Percentiles rank a stretch among this genome's conserved stretches.
phyloP scores from a whole-genome alignment of 2,797 vertebrate species.

The Alexandromys oeconomus region DNA sequence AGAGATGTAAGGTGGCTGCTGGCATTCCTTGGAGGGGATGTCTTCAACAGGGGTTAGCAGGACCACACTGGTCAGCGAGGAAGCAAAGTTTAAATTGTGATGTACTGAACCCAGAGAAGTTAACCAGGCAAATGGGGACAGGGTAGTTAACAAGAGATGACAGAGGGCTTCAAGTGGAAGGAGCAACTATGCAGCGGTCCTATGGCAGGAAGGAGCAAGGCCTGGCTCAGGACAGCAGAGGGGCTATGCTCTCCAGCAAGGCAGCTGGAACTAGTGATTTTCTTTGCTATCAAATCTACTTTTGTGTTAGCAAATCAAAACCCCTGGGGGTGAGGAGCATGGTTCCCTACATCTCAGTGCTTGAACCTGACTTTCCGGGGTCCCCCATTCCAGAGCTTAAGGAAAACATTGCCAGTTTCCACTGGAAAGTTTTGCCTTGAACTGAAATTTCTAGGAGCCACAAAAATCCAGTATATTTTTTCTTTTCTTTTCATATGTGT shows the following conservation, averaged over 20 bases:
- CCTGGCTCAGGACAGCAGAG: no score
- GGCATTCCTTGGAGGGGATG: not conserved
- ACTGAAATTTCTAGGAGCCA: not conserved
- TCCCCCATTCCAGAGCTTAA: not conserved
- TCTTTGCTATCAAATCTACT: not conserved
- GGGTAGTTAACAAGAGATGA: not conserved
- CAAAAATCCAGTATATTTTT: not conserved
- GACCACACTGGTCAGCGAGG: not conserved
- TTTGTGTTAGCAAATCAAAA: conserved; percentile 33
- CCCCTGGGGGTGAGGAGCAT: not conserved
- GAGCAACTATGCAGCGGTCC: not conserved
- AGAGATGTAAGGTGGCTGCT: not conserved
- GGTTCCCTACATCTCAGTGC: not conserved
- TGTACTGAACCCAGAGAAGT: not conserved
- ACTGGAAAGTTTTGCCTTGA: not conserved
- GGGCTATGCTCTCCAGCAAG: not conserved
- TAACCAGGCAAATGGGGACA: not conserved
- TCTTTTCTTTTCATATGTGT: not conserved
- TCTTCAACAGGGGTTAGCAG: not conserved
- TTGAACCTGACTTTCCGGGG: not conserved
- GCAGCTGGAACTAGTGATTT: not conserved
- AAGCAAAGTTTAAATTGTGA: not conserved
- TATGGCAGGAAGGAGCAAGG: not conserved
- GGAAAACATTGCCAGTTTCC: not conserved
- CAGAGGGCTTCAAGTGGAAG: not conserved